Base-by-base conservation (phyloP, 2,888 invertebrate genomes). In the Parthenolecanium corni region DNA sequence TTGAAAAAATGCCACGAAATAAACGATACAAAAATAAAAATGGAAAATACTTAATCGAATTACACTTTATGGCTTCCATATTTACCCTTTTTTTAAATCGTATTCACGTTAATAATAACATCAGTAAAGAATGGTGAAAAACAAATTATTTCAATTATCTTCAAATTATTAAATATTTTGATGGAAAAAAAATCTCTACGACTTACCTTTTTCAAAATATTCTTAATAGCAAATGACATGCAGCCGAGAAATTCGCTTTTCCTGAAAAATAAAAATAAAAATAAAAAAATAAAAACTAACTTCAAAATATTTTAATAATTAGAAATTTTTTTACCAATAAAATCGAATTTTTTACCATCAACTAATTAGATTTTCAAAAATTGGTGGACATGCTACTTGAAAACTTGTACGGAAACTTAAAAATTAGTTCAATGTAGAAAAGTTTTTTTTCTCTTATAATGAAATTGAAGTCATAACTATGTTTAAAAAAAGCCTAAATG, bases 161-260 rank as follows among this genome's bases (percentile, higher is more conserved):
- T n/a, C n/a, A n/a, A n/a, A n/a, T n/a, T n/a, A n/a, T n/a, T n/a
- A n/a, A n/a, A n/a, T n/a, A n/a, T n/a, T n/a, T n/a, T n/a, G n/a
- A n/a, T n/a, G n/a, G 31, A 31, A 31, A 31, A 31, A 31, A 31
- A 31, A 31, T 16, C 14, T 4, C 44, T 4, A 14, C n/a, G 18
- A 62, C 80, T 77, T 78, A 83, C 82, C 82, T 81, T 81, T 73
- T 81, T 83, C 76, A 84, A 79, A 69, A 85, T 83, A 80, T 87
- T 83, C 76, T 84, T 84, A 71, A 92, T 79, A 70, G 89, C 86
- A 77, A 92, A 89, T 75, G 90, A 89, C 84, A 89, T 86, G 76
- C 91, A 92, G 80, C 92, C 93, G 77, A 93, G 79, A 76, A 92
- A 87, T 77, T 92, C 91, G 79, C 90, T 92, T 78, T 87, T 84